Percentiles rank a stretch among this genome's conserved stretches.
Evolutionary conservation across 1,140 invertebrate species (phyloP).

Genomic region (Colletes gigas): DNA sequence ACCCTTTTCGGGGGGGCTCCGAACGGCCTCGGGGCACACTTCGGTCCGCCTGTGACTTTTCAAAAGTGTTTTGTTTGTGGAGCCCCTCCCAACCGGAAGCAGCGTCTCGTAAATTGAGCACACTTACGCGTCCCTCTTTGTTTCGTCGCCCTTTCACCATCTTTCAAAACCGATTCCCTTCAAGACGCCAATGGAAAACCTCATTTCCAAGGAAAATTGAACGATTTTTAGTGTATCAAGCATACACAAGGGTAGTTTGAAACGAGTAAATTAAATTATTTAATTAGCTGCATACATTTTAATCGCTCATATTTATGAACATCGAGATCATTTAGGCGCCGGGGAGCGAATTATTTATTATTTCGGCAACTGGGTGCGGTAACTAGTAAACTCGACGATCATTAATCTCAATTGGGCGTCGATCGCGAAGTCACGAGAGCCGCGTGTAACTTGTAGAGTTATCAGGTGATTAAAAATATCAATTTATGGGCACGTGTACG

Average conservation of each 20-base stretch:
- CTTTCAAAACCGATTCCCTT: neutral
- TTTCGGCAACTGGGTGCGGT: neutral
- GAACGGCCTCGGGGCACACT: conserved; percentile 31
- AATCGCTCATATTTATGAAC: too few relatives aligned
- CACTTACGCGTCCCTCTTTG: conserved; percentile 4
- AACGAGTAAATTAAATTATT: too few relatives aligned
- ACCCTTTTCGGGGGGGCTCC: conserved; percentile 42
- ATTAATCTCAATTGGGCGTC: conserved; percentile 56
- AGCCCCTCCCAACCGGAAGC: conserved; percentile 19
- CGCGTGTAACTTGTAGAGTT: conserved; percentile 12
- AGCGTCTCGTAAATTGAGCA: conserved; percentile 27
- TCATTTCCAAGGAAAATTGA: too few relatives aligned
- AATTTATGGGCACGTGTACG: neutral
- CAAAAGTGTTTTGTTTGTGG: conserved; percentile 51
- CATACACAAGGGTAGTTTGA: too few relatives aligned
- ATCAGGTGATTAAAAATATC: neutral
- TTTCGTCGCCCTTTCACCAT: neutral
- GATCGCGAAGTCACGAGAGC: conserved; percentile 20
- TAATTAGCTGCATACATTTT: too few relatives aligned
- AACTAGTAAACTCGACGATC: conserved; percentile 44
- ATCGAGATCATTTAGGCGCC: too few relatives aligned
- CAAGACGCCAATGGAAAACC: too few relatives aligned
- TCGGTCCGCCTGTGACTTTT: conserved; percentile 12
- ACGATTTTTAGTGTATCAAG: too few relatives aligned
- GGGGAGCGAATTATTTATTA: neutral